phyloP scores from a whole-genome alignment of 2,113 vertebrate species.

The Centrocercus urophasianus region DNA sequence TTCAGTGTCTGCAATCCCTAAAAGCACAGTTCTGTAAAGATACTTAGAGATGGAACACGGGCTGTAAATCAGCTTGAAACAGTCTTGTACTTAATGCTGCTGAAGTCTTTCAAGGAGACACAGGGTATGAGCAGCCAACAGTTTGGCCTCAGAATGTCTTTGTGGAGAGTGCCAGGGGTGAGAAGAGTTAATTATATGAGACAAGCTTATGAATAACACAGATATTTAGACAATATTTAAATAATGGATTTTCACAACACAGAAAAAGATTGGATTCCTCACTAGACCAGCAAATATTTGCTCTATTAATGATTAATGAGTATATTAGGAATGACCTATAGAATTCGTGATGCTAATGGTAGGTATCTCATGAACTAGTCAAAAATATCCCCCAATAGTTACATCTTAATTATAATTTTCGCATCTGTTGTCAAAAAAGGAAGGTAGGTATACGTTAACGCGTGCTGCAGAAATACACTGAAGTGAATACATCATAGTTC shows the following conservation, averaged over 20 bases:
- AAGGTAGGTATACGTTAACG: rapidly evolving
- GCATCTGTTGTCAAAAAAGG: background rate
- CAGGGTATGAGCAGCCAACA: background rate
- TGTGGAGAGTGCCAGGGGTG: background rate
- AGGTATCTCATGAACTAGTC: background rate
- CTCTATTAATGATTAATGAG: background rate
- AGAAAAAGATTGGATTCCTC: background rate
- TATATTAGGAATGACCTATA: background rate
- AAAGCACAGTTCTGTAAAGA: background rate
- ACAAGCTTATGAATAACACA: background rate
- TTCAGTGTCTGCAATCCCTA: background rate
- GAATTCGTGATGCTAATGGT: background rate
- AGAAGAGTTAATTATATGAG: background rate
- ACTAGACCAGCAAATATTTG: background rate
- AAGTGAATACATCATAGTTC: background rate
- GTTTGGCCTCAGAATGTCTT: background rate
- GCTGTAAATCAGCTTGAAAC: background rate
- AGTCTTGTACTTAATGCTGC: background rate
- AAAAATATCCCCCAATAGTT: background rate
- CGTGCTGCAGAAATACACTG: background rate
- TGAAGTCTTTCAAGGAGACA: background rate
- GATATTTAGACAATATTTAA: background rate
- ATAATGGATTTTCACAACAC: background rate
- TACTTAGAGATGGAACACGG: background rate
- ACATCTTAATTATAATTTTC: background rate